Base-by-base conservation (phyloP, 2,888 invertebrate genomes). In the Autographa gamma region DNA sequence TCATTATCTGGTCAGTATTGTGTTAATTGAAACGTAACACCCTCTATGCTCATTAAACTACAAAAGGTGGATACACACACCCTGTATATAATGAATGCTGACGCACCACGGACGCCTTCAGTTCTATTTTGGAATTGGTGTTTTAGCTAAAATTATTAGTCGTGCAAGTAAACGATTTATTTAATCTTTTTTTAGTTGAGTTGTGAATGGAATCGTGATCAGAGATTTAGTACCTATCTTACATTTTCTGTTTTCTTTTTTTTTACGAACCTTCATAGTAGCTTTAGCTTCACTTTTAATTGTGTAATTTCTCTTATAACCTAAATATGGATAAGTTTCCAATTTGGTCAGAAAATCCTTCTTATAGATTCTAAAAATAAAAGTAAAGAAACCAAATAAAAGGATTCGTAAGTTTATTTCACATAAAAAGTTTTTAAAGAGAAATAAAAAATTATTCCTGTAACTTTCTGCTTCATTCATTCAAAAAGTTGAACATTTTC, bases 21-120 rank as follows among this genome's bases (percentile, higher is more conserved):
- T 81, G 79, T 84, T 87, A 86, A 88, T 87, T 88, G 86, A 85
- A 88, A 85, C 69, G 73, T 60, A 79, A 81, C 80, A 84, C 77
- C 80, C 75, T 34, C 59, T 71, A 64, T 74, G 76, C 77, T 84
- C 82, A 86, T 85, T 86, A 79, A 76, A 78, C 54, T 64, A 73
- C 70, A 73, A 81, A 77, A 80, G 72, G 77, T 75, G 62, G 63
- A 69, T 66, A 62, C 60, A 11, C 19, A 56, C 54, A 56, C 54
- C 19, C 54, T 56, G 54, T 56, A 56, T 25, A 56, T 56, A 56
- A 56, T 56, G 54, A 56, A 25, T 25, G 19, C 11, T 56, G 54
- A 56, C 54, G 54, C 54, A 56, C 11, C 9, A 9, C 11, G 2
- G 25, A 48, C 48, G 48, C 48, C 48, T 48, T n/a, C 48, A 56